These are phyloP conservation scores for Volucella bombylans DNA, from an alignment of 2,888 invertebrate genomes.

Conservation along the genomic window DNA sequence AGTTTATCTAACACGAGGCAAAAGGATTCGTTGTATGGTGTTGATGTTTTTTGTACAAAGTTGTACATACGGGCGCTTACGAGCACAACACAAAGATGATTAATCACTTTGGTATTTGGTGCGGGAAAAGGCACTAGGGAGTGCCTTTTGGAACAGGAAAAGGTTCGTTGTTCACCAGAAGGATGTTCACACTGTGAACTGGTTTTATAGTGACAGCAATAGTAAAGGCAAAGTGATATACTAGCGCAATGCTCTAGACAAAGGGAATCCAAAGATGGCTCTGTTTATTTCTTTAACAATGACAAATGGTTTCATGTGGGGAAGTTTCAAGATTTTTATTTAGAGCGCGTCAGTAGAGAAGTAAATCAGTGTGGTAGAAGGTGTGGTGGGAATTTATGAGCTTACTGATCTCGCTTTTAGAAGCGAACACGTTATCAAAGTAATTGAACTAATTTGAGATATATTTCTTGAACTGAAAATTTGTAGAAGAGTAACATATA, in stretches of 20 bases:
- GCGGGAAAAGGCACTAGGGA: not conserved
- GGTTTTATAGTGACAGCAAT: slow-evolving; percentile 4
- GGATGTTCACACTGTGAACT: slow-evolving; percentile 2
- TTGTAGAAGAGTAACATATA: no score
- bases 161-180: slow-evolving; percentile 6
- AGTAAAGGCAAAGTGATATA: slow-evolving; percentile 27
- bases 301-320: not conserved
- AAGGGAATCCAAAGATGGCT: slow-evolving; percentile 10
- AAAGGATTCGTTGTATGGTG: slow-evolving; percentile 33
- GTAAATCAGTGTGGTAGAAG: not conserved
- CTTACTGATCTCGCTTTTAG: no score
- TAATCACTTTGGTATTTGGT: slow-evolving; percentile 46
- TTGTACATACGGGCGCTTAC: no score
- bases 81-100: slow-evolving; percentile 39
- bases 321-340: slow-evolving; percentile 21
- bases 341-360: not conserved
- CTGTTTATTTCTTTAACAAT: not conserved
- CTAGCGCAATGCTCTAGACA: slow-evolving; percentile 38
- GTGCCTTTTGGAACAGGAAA: not conserved
- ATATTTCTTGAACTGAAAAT: no score
- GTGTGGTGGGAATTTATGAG: not conserved
- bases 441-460: no score
- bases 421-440: no score
- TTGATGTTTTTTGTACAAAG: not conserved
- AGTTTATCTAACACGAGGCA: slow-evolving; percentile 38